Base-by-base conservation (phyloP, 2,888 invertebrate genomes). In the Leucophenga montana region DNA sequence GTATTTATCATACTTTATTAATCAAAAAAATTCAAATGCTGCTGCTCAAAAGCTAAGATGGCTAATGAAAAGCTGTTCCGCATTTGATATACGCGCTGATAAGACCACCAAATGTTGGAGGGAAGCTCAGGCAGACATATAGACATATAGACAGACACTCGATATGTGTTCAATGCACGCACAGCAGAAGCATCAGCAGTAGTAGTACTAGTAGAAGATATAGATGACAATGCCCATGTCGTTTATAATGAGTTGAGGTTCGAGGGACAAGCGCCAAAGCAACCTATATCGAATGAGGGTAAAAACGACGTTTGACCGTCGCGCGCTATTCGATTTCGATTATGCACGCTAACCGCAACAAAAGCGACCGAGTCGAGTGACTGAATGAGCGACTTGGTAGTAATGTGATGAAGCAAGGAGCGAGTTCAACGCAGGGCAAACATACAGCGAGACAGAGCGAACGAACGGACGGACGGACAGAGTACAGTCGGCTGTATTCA, bases 1-100 rank as follows among this genome's bases (percentile, higher is more conserved):
- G 76, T 80, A 82, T 81, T 82, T 80, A 82, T 82, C 81, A 82
- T 75, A 78, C 74, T 72, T 79, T 74, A 82, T 82, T 81, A 82
- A 81, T 82, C 80, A 82, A 80, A 61, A 20, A 64, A 31, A 48
- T 64, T 20, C 62, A 64, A 48, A 64, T 16, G 33, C 33, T 16
- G 22, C 22, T 18, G 56, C 39, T 18, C 50, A 5, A 50, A 50
- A 50, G 50, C 50, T 18, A 18, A 50, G 50, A 59, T 11, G 71
- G 66, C 74, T 71, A 73, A 80, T 77, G 75, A 80, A 77, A 77
- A 77, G 77, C 78, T 78, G 75, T 75, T 75, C 75, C 68, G 77
- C 74, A 73, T 76, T 80, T 79, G 82, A 82, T 82, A 78, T 71
- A 80, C 76, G 71, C 74, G 48, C 71, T 74, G 81, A 81, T 81